A percentile compares a stretch with the other conserved stretches of the same genome.
Conservation (phyloP, 1,140 invertebrate species). For the Brachionus asplanchnoidis region DNA sequence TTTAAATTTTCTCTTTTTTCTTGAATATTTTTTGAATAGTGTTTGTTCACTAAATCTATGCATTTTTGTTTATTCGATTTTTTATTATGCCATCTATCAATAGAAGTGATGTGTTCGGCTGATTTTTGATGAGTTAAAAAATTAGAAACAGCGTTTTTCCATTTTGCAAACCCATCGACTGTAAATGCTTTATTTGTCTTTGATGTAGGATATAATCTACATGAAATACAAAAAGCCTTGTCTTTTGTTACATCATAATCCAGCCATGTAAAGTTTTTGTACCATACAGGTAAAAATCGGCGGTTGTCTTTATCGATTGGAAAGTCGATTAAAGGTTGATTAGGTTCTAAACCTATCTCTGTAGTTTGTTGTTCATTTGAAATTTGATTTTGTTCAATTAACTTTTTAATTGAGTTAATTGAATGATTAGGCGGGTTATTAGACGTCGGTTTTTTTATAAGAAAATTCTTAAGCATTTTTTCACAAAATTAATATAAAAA, state of each 20-base stretch:
- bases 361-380: not conserved
- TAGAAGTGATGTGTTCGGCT: not conserved
- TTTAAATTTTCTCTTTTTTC: not conserved
- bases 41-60: not conserved
- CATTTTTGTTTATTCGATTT: not conserved
- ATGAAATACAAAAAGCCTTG: not conserved
- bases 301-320: not conserved
- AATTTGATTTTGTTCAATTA: not conserved
- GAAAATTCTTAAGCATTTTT: not conserved
- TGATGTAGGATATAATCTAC: not conserved
- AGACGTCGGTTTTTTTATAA: not conserved
- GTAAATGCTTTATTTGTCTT: not conserved
- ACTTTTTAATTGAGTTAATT: not conserved
- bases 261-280: not conserved
- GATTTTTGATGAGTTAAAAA: constrained; percentile 5
- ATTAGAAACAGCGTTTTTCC: not conserved
- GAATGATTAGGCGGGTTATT: not conserved
- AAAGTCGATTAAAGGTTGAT: not conserved
- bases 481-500: not conserved
- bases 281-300: not conserved
- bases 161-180: not conserved
- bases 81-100: not conserved
- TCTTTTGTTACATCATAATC: not conserved
- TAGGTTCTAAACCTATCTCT: too few species aligned
- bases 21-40: not conserved